A percentile compares a stretch with the other conserved stretches of the same genome.
Conservation (phyloP, 1,140 invertebrate genomes). For the Aphelenchoides fujianensis region DNA sequence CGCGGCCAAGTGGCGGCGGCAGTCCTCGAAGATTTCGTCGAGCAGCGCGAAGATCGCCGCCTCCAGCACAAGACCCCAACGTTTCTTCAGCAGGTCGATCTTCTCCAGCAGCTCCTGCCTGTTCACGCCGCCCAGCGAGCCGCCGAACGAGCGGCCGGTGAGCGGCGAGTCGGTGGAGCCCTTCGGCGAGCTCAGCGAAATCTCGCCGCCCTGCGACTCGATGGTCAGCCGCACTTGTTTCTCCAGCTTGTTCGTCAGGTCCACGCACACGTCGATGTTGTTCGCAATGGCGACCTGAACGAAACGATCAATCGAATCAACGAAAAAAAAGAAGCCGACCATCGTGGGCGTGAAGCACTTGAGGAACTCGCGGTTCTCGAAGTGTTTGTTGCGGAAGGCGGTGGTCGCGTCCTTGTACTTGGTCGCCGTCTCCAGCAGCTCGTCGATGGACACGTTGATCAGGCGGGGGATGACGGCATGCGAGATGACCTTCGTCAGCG, state of each 20-base stretch:
- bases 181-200: constrained; percentile 19
- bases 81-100: constrained; percentile 48
- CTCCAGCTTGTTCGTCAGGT: constrained; percentile 51
- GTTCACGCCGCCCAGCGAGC: constrained; percentile 28
- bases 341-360: constrained; percentile 54
- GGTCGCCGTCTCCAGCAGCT: constrained; percentile 80
- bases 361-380: constrained; percentile 71
- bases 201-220: constrained; percentile 30
- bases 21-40: constrained; percentile 46
- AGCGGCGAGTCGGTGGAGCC: constrained; percentile 6
- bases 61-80: constrained; percentile 41
- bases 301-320: not conserved
- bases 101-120: constrained; percentile 47
- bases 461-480: constrained; percentile 80
- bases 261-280: constrained; percentile 47
- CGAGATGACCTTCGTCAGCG: constrained; percentile 75
- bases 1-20: constrained; percentile 39
- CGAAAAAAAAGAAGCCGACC: constrained; percentile 12
- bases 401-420: constrained; percentile 79
- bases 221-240: constrained; percentile 52
- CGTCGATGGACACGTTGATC: constrained; percentile 79
- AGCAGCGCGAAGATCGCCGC: constrained; percentile 40
- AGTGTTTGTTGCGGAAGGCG: constrained; percentile 76
- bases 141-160: not conserved
- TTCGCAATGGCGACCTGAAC: constrained; percentile 52